These are phyloP conservation scores for Willowsia nigromaculata DNA, from an alignment of 2,888 invertebrate genomes.

Conservation along the genomic window DNA sequence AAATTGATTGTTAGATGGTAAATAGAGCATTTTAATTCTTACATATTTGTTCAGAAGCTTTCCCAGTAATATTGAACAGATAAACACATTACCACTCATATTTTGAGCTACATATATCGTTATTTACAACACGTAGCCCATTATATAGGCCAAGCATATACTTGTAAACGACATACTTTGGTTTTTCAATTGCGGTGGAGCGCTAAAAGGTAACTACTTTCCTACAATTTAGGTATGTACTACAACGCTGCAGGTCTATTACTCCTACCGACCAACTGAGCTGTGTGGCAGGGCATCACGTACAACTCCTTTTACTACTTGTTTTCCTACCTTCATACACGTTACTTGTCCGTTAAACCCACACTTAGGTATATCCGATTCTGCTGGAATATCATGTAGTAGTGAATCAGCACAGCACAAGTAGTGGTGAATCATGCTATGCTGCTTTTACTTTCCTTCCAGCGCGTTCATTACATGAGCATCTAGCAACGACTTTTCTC, in stretches of 20 bases:
- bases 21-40: too few species aligned
- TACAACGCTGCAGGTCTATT: slow-evolving; percentile 10
- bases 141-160: not conserved
- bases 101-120: too few species aligned
- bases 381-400: not conserved
- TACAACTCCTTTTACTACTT: not conserved
- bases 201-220: not conserved
- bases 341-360: not conserved
- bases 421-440: not conserved
- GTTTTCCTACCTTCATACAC: not conserved
- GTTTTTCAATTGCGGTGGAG: slow-evolving; percentile 27
- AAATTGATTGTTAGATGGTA: too few species aligned
- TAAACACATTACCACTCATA: too few species aligned
- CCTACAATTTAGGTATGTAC: not conserved
- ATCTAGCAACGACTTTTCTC: slow-evolving; percentile 35
- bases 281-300: not conserved
- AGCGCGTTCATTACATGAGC: not conserved
- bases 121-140: too few species aligned
- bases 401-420: not conserved
- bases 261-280: not conserved
- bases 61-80: too few species aligned
- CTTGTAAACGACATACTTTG: not conserved
- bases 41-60: too few species aligned
- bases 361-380: slow-evolving; percentile 12
- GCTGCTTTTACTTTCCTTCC: slow-evolving; percentile 27